Evolutionary conservation across 2,888 invertebrate genomes (phyloP).

Genomic region (Sussaba pulchella): DNA sequence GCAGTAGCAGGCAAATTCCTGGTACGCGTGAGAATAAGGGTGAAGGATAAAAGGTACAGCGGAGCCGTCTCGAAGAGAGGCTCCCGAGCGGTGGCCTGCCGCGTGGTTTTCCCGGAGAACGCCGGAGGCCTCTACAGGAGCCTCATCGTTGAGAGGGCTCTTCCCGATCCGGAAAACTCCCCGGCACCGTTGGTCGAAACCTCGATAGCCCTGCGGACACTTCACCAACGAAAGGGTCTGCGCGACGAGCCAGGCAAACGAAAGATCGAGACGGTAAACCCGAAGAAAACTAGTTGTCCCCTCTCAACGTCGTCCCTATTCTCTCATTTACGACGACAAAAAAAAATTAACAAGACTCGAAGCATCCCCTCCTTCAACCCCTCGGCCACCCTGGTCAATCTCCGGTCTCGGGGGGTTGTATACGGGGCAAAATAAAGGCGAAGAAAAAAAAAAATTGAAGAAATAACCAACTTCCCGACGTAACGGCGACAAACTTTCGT

Average conservation of each 20-base stretch:
- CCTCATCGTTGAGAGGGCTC: neutral
- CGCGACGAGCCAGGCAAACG: slow-evolving; percentile 13
- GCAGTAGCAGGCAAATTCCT: slow-evolving; percentile 40
- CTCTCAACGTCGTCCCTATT: slow-evolving; percentile 38
- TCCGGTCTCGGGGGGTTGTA: slow-evolving; percentile 56
- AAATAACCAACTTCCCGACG: slow-evolving; percentile 71
- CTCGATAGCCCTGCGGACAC: slow-evolving; percentile 42
- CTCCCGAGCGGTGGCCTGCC: slow-evolving; percentile 15
- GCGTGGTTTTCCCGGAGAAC: slow-evolving; percentile 34
- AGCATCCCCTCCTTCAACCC: slow-evolving; percentile 17
- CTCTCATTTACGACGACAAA: slow-evolving; percentile 40
- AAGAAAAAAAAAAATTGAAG: slow-evolving; percentile 64
- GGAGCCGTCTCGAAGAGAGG: neutral
- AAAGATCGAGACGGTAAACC: slow-evolving; percentile 53
- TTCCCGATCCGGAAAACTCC: slow-evolving; percentile 1
- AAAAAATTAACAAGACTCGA: slow-evolving; percentile 69
- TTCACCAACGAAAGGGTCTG: slow-evolving; percentile 35
- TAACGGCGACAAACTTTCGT: slow-evolving; percentile 64
- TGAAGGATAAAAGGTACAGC: slow-evolving; percentile 15
- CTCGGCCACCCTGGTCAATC: slow-evolving; percentile 56
- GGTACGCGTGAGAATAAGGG: slow-evolving; percentile 47
- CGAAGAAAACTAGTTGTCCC: slow-evolving; percentile 64
- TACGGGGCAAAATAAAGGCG: slow-evolving; percentile 34
- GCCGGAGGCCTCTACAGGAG: slow-evolving; percentile 7
- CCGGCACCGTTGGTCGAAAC: neutral